Conservation (phyloP, 92 coral and sea anemone species). For the Epizoanthus rinbou region DNA sequence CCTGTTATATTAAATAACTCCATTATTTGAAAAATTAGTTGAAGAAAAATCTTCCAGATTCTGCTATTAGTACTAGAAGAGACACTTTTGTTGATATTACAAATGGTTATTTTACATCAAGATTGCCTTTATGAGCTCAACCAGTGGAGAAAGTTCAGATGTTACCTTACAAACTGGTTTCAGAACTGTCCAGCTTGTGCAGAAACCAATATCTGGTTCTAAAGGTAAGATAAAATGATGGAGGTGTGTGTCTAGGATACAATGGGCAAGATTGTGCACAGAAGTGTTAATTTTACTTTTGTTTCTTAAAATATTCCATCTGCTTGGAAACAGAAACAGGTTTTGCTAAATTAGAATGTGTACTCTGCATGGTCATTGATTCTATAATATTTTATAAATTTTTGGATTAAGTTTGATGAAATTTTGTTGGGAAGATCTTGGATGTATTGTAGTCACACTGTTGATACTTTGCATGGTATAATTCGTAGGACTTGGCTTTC, state of each 20-base stretch:
- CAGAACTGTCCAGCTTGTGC: slow-evolving; percentile 86
- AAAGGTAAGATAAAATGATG: slow-evolving; percentile 46
- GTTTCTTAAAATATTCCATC: no score
- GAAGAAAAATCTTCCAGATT: no score
- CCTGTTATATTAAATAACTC: no score
- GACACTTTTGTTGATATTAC: not conserved
- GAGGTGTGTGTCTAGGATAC: not conserved
- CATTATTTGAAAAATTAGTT: no score
- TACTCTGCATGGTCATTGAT: no score
- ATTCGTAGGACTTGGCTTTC: slow-evolving; percentile 82
- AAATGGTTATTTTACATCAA: slow-evolving; percentile 8
- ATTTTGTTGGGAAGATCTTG: not conserved
- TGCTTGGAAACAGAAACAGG: no score
- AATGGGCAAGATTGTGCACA: not conserved
- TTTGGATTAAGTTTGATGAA: no score
- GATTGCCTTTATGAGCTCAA: slow-evolving; percentile 58
- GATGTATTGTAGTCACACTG: not conserved
- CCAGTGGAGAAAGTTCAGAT: slow-evolving; percentile 55
- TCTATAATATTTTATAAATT: no score
- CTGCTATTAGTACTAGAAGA: no score
- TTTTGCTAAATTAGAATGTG: no score
- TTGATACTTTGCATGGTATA: not conserved
- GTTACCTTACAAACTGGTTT: slow-evolving; percentile 75
- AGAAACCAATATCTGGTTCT: slow-evolving; percentile 73
- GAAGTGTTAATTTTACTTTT: not conserved